Conservation (phyloP, 2,113 vertebrate genomes). For the cattle (Bos taurus) region ARS-UCD2.0 NC_037337.1:30930001-30930500, state of each 20-base stretch:
- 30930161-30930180: background rate
- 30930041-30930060: background rate
- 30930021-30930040: background rate
- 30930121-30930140: background rate
- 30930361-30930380: background rate
- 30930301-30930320: background rate
- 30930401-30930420: background rate
- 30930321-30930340: background rate
- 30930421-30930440: background rate
- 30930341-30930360: background rate
- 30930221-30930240: background rate
- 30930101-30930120: background rate
- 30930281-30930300: background rate
- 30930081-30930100: background rate
- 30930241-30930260: background rate
- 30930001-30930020: background rate
- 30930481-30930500: background rate
- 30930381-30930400: background rate
- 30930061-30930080: background rate
- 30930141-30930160: background rate
- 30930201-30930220: background rate
- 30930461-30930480: background rate
- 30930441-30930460: background rate
- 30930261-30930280: background rate
- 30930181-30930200: background rate